Percentiles rank a stretch among this genome's conserved stretches.
Conservation (phyloP, 2,797 vertebrate species). For the Carduelis carduelis region DNA sequence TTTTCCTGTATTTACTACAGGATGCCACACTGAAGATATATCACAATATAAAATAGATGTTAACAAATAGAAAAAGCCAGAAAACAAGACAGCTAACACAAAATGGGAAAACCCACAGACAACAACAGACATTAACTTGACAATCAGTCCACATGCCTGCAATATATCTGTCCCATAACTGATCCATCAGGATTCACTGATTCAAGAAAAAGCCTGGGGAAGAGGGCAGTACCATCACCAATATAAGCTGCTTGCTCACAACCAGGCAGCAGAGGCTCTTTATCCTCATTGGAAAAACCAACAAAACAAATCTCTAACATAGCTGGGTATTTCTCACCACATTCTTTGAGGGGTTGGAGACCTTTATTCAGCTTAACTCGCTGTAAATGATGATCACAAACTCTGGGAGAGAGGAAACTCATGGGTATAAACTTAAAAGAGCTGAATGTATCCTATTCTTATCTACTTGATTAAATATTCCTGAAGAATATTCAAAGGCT, state of each 20-base stretch:
- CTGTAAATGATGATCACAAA: neutral
- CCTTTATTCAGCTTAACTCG: neutral
- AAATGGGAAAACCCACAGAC: neutral
- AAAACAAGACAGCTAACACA: neutral
- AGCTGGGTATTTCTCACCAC: neutral
- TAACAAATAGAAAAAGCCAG: neutral
- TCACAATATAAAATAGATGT: neutral
- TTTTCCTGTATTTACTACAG: neutral
- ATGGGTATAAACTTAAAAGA: neutral
- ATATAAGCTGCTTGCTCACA: neutral
- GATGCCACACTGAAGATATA: neutral
- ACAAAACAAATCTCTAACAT: neutral
- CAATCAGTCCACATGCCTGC: neutral
- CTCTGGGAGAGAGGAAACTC: neutral
- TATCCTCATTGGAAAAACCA: neutral
- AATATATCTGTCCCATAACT: neutral
- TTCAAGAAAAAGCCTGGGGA: neutral
- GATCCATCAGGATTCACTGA: neutral
- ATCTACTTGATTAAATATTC: neutral
- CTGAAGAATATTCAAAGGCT: neutral
- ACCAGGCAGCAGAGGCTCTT: neutral
- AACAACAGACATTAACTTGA: neutral
- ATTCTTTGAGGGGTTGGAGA: neutral
- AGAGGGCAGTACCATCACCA: neutral
- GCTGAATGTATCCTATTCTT: neutral